Base-by-base conservation (phyloP, 2,113 vertebrate genomes). In the Myocastor coypus region DNA sequence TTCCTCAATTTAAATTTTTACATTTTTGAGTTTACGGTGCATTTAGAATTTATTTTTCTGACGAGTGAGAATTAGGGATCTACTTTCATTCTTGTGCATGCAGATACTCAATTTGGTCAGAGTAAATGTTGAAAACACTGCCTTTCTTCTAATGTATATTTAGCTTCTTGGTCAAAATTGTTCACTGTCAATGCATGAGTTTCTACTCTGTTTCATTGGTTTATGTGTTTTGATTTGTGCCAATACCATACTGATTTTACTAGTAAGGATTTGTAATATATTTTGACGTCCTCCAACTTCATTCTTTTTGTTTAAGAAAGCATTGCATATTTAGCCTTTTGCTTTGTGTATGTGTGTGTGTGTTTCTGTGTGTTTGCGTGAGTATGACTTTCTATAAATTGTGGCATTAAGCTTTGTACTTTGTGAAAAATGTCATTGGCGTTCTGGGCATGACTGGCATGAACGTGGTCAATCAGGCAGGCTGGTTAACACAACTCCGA, bases 51-150 rank as follows among this genome's bases (percentile, higher is more conserved):
- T 13, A 87, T 71, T 57, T 40, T 57, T 63, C 1, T 16, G 71
- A 71, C 7, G 26, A 12, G 2, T 59, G 7, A 46, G n/a, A 59
- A 4, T 32, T 2, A 32, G 2, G 12, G 13, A 1, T 59, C 10
- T 32, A 34, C 9, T 69, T 68, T 71, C 37, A 42, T 71, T 73
- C 24, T 71, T 57, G 28, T 61, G 7, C 7, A 61, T 28, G 24
- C 26, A 1, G 8, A 42, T n/a, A 71, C 17, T 5, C 7, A 46
- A 17, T 14, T 55, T 71, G 22, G 3, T 9, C 4, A 46, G 5
- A 16, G 5, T 8, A 61, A 46, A 61, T 59, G 46, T 28, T 71
- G 37, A 83, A 68, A 77, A 22, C 37, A 32, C 7, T 42, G 19
- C 40, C 37, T 24, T 26, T 87, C 16, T 12, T 87, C 20, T 22